phyloP scores from a whole-genome alignment of 2,113 vertebrate species.

The Rutilus rutilus region DNA sequence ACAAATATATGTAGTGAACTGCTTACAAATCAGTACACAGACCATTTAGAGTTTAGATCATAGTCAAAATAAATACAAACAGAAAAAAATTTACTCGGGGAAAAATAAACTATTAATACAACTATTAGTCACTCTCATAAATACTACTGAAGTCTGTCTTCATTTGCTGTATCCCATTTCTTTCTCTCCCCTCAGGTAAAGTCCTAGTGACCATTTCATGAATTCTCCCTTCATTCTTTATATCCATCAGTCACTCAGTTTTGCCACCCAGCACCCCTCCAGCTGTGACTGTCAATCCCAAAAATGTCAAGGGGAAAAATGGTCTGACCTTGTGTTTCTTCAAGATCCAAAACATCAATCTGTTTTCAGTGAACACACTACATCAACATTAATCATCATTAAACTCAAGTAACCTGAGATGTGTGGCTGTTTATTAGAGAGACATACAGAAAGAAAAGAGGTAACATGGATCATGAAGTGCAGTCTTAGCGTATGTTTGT shows the following conservation, averaged over 20 bases:
- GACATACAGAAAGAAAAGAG: not conserved
- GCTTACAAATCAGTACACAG: not conserved
- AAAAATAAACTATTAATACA: constrained; percentile 9
- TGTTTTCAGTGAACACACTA: constrained; percentile 18
- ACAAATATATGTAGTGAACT: not conserved
- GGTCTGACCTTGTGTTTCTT: constrained; percentile 43
- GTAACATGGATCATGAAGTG: not conserved
- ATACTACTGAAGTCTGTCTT: constrained; percentile 17
- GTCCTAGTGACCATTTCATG: constrained; percentile 31
- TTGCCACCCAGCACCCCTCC: constrained; percentile 29
- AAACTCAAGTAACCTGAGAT: constrained; percentile 2
- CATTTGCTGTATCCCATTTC: constrained; percentile 21
- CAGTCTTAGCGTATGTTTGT: not conserved
- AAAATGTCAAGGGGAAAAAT: constrained; percentile 44
- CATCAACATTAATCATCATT: constrained; percentile 37
- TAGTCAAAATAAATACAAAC: not conserved
- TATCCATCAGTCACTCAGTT: constrained; percentile 42
- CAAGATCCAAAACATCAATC: constrained; percentile 40
- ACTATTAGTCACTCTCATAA: constrained; percentile 33
- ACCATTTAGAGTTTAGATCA: not conserved
- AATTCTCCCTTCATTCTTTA: constrained; percentile 35
- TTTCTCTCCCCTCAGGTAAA: constrained; percentile 27
- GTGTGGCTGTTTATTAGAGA: constrained; percentile 44
- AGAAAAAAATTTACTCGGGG: not conserved
- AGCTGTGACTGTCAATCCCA: constrained; percentile 39